These are phyloP conservation scores for Oryzias woworae DNA, from an alignment of 2,113 vertebrate genomes.

Conservation along the genomic window DNA sequence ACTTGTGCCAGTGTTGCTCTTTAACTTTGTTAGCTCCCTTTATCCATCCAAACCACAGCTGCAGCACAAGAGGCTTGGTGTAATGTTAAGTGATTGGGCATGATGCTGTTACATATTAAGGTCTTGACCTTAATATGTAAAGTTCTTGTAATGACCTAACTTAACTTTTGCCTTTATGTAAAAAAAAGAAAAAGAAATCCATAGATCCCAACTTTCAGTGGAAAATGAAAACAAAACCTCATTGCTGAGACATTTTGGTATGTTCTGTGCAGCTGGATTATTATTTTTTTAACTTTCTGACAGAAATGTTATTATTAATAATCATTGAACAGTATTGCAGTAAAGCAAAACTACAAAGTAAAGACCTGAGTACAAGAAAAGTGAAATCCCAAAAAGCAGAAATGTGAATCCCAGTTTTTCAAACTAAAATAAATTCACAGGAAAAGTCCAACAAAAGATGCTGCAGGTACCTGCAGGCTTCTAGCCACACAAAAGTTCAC, in stretches of 20 bases:
- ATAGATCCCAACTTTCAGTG: neutral
- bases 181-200: neutral
- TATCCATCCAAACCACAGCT: constrained; percentile 25
- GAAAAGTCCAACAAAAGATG: too few relatives aligned
- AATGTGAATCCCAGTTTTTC: too few relatives aligned
- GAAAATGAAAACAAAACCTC: too few relatives aligned
- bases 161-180: neutral
- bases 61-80: constrained; percentile 56
- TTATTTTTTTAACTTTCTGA: too few relatives aligned
- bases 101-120: constrained; percentile 62
- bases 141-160: neutral
- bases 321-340: too few relatives aligned
- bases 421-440: too few relatives aligned
- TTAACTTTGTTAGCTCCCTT: constrained; percentile 58
- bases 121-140: neutral
- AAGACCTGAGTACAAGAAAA: too few relatives aligned
- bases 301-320: too few relatives aligned
- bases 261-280: neutral
- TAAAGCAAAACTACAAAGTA: too few relatives aligned
- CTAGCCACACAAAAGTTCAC: too few relatives aligned
- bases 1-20: constrained; percentile 65
- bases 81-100: constrained; percentile 62
- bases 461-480: too few relatives aligned
- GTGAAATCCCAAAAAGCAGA: too few relatives aligned
- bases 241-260: neutral